Conservation (phyloP, 2,113 vertebrate genomes). For the Eubucco bourcierii region DNA sequence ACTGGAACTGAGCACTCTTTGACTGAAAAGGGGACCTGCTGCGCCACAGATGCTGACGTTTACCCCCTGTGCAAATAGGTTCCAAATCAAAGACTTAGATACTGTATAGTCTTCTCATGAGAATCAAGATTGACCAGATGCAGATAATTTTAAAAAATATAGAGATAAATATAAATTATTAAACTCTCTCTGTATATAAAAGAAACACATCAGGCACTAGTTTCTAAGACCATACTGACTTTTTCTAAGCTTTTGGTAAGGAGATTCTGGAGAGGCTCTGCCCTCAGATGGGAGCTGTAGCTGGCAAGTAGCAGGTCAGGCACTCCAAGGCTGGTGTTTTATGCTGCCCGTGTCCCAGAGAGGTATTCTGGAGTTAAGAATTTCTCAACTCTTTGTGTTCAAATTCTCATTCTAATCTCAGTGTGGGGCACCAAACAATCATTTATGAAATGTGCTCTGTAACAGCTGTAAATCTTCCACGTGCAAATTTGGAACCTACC, state of each 20-base stretch:
- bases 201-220: not conserved
- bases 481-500: not conserved
- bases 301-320: not conserved
- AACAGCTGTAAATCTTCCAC: not conserved
- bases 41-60: not conserved
- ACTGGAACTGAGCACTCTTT: not conserved
- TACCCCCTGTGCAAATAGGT: not conserved
- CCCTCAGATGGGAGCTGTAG: not conserved
- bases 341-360: not conserved
- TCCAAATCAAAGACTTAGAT: not conserved
- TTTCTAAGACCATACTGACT: not conserved
- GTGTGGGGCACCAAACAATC: not conserved
- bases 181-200: not conserved
- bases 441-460: not conserved
- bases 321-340: not conserved
- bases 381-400: not conserved
- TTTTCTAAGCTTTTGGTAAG: not conserved
- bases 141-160: not conserved
- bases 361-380: not conserved
- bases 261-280: not conserved
- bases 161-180: not conserved
- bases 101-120: not conserved
- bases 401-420: not conserved
- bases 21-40: not conserved
- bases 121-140: not conserved